phyloP scores from a whole-genome alignment of 2,888 invertebrate genomes.

The Macrophya alboannulata region DNA sequence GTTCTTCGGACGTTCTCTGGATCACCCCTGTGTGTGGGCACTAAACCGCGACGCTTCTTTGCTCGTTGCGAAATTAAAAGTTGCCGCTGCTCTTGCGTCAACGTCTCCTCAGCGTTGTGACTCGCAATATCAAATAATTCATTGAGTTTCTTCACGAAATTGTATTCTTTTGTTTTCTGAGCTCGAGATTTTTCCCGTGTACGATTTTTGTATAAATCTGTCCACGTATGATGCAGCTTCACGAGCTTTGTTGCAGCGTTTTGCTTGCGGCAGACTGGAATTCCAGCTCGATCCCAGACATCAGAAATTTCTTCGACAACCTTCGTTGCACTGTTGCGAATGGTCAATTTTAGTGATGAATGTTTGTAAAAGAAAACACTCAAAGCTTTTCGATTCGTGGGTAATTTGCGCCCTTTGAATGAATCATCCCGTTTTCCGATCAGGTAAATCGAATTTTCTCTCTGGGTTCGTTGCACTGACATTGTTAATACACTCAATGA shows the following conservation, averaged over 20 bases:
- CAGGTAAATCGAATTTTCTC: too few relatives aligned
- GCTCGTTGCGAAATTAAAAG: conserved; percentile 4
- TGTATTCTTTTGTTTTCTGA: conserved; percentile 29
- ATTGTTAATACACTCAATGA: too few relatives aligned
- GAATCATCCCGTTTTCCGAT: too few relatives aligned
- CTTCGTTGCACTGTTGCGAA: conserved; percentile 53
- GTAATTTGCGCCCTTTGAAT: too few relatives aligned
- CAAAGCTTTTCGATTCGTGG: too few relatives aligned
- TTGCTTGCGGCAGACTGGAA: too few relatives aligned
- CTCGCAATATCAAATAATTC: conserved; percentile 51
- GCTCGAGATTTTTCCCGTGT: not conserved
- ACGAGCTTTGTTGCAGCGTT: not conserved
- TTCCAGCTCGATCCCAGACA: not conserved
- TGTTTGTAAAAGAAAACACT: too few relatives aligned
- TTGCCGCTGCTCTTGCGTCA: conserved; percentile 3
- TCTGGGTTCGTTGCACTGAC: too few relatives aligned
- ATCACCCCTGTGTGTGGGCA: not conserved
- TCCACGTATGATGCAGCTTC: conserved; percentile 8
- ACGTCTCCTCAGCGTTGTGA: not conserved
- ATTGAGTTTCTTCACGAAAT: conserved; percentile 8
- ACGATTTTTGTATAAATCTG: conserved; percentile 25
- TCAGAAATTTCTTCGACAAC: conserved; percentile 30
- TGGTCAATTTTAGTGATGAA: too few relatives aligned
- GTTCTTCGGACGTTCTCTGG: too few relatives aligned
- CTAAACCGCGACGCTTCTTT: not conserved